Conservation (phyloP, 2,888 invertebrate species). For the Ophion ventricosus region DNA sequence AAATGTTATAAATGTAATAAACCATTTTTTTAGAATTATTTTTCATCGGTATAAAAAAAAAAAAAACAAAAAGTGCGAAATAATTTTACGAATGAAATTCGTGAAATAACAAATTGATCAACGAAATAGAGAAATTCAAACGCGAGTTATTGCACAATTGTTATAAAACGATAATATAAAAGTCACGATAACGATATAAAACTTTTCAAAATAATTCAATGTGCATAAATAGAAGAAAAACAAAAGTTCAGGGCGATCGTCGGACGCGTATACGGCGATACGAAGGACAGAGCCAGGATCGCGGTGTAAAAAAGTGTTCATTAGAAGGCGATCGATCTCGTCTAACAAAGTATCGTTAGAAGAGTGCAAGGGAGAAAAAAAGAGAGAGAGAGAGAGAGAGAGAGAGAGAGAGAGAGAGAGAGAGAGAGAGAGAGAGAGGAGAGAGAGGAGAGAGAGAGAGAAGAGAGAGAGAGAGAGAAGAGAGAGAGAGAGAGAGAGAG, state of each 20-base stretch:
- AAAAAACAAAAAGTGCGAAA: too few relatives aligned
- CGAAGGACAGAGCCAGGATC: not conserved
- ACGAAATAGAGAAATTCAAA: too few relatives aligned
- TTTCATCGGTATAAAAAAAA: too few relatives aligned
- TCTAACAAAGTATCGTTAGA: not conserved
- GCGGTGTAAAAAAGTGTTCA: not conserved
- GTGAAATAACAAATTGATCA: too few relatives aligned
- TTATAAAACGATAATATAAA: too few relatives aligned
- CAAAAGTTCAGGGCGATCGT: not conserved
- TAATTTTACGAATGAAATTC: too few relatives aligned
- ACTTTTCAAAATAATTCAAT: not conserved
- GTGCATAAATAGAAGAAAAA: not conserved
- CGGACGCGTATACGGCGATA: too few relatives aligned
- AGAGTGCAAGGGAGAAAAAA: conserved; percentile 2
- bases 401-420: conserved; percentile 1
- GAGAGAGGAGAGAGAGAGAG: not conserved
- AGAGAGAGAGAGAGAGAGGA: not conserved
- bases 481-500: not conserved
- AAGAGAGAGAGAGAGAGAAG: conserved; percentile 5
- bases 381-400: conserved; percentile 2
- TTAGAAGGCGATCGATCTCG: not conserved
- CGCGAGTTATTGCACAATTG: too few relatives aligned
- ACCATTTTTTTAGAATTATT: too few relatives aligned
- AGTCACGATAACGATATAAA: not conserved
- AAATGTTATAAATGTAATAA: too few relatives aligned